phyloP scores from a whole-genome alignment of 1,140 invertebrate species.

The Chrysomallon squamiferum region DNA sequence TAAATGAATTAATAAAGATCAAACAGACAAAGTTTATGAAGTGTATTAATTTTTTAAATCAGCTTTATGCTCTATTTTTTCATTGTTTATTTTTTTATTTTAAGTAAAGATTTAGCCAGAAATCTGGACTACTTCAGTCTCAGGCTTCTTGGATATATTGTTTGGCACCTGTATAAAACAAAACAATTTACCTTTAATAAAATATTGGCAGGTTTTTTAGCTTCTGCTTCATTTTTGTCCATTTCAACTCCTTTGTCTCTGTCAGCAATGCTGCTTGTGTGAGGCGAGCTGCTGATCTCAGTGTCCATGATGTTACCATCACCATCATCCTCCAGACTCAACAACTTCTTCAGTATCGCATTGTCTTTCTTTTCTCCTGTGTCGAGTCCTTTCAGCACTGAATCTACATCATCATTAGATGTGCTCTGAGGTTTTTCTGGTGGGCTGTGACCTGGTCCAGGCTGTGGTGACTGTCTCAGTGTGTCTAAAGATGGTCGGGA shows the following conservation, averaged over 20 bases:
- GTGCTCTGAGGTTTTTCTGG: constrained; percentile 63
- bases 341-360: constrained; percentile 77
- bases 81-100: no score
- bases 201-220: constrained; percentile 69
- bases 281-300: constrained; percentile 23
- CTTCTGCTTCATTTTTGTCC: constrained; percentile 59
- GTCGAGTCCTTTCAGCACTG: constrained; percentile 48
- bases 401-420: constrained; percentile 63
- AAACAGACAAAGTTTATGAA: no score
- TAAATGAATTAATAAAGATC: no score
- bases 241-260: constrained; percentile 43
- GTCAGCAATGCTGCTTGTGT: constrained; percentile 7
- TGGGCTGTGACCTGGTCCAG: constrained; percentile 59
- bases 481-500: constrained; percentile 59
- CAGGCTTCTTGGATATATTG: no score
- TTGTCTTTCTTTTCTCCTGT: constrained; percentile 62
- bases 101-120: no score
- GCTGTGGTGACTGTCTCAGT: constrained; percentile 68
- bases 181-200: constrained; percentile 77
- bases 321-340: constrained; percentile 82
- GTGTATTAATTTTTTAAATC: no score
- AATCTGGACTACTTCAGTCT: no score
- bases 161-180: no score
- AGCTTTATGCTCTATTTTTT: no score
- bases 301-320: constrained; percentile 25